Percentiles rank a stretch among this genome's conserved stretches.
Evolutionary conservation across 2,797 vertebrate genomes (phyloP).

Genomic region (Phalloptychus januarius): DNA sequence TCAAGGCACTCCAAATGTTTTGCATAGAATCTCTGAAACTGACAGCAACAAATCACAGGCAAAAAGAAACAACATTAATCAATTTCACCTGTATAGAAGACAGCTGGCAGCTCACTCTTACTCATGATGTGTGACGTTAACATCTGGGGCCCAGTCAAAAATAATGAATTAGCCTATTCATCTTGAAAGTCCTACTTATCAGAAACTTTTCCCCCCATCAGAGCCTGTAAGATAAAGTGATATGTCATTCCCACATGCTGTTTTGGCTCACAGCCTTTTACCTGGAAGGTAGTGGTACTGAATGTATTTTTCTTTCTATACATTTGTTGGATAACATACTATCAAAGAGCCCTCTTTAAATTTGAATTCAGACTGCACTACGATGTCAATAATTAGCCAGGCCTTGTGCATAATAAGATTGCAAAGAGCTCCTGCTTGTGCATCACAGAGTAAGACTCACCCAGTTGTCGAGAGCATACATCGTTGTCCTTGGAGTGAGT

Average conservation of each 20-base stretch:
- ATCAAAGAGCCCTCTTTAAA: background rate
- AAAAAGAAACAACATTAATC: background rate
- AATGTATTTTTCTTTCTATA: background rate
- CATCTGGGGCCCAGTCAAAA: conserved; percentile 10
- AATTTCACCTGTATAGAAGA: background rate
- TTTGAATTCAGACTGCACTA: background rate
- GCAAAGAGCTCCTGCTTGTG: background rate
- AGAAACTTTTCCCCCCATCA: background rate
- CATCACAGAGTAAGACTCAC: background rate
- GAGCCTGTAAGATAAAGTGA: background rate
- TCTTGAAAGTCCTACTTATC: conserved; percentile 1
- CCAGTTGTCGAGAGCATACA: background rate
- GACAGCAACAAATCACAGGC: background rate
- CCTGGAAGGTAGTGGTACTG: background rate
- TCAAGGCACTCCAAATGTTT: background rate
- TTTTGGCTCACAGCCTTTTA: background rate
- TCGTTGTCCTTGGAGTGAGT: background rate
- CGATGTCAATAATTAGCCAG: background rate
- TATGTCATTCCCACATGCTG: background rate
- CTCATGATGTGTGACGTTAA: background rate
- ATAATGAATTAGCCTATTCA: background rate
- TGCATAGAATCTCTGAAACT: background rate
- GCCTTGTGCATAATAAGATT: too few relatives aligned
- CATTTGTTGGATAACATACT: background rate
- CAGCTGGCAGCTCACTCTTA: conserved; percentile 1